Conservation (phyloP, 2,888 invertebrate species). For the Syrphus vitripennis region DNA sequence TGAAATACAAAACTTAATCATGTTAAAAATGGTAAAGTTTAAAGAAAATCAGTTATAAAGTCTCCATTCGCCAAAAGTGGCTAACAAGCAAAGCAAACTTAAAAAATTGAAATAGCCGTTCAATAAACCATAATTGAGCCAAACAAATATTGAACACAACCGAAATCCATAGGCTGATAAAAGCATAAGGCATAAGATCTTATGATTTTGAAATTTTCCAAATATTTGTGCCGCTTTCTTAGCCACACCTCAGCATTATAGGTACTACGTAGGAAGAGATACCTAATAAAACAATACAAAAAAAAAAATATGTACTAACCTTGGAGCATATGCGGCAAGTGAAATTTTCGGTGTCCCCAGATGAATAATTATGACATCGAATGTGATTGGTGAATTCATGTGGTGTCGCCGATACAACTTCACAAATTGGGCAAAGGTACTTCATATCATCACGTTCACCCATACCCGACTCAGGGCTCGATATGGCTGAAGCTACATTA, state of each 20-base stretch:
- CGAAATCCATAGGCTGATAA: background rate
- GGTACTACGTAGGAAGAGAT: background rate
- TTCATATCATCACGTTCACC: slow-evolving; percentile 80
- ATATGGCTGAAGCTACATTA: slow-evolving; percentile 68
- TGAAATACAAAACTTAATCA: background rate
- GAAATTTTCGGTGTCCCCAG: slow-evolving; percentile 81
- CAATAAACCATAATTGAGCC: background rate
- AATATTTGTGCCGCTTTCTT: slow-evolving; percentile 57
- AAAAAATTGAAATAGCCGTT: background rate
- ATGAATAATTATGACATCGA: slow-evolving; percentile 84
- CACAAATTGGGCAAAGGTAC: slow-evolving; percentile 86
- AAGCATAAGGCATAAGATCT: background rate
- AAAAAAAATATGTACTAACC: slow-evolving; percentile 75
- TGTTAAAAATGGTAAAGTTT: background rate
- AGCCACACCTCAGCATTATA: slow-evolving; percentile 34
- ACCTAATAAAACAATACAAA: background rate
- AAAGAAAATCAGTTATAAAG: too few relatives aligned
- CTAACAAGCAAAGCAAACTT: background rate
- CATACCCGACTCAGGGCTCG: slow-evolving; percentile 79
- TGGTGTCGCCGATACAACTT: slow-evolving; percentile 83
- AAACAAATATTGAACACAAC: background rate
- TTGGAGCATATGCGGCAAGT: slow-evolving; percentile 81
- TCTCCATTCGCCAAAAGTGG: too few relatives aligned
- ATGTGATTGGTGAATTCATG: slow-evolving; percentile 88
- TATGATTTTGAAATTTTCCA: background rate